Evolutionary conservation across 2,113 vertebrate genomes (phyloP), one percentile per base, ranked within the genome.

Genomic region (Phylloscopus whistleri): DNA sequence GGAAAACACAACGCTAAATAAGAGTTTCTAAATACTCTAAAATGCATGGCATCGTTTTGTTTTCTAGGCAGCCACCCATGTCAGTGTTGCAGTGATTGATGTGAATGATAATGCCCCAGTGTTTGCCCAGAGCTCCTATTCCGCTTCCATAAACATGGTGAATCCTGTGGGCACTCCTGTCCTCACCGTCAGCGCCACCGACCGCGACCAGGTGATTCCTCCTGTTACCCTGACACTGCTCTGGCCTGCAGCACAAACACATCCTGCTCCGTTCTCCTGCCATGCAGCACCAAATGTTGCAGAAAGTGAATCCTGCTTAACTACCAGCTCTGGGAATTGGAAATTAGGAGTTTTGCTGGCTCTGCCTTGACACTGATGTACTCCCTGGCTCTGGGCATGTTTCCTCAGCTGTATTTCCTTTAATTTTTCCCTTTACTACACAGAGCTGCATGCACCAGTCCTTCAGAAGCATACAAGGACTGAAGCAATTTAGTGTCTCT

Each of bases 61-160:
- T 87, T 97, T 93, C 52, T 41, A 97, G 97, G 68, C 84, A 59
- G 59, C 70, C 26, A 86, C 63, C 73, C 27, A 30, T 3, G 78
- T 97, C 46, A 80, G 73, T 26, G 66, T 97, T 58, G 31, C 89
- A 21, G 94, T 97, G 85, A 52, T 90, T 77, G 97, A 97, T 81
- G 86, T 94, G 89, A 97, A 97, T 22, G 97, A 97, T 28, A 97
- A 97, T 21, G 91, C 97, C 84, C 97, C 97, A 14, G 88, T 70
- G 37, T 97, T 97, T 60, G 31, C 73, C 74, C 86, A 96, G 89
- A 69, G 69, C 43, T 92, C 93, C 46, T 97, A 97, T 46, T 96
- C 86, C 0, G 33, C 95, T 89, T 92, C 95, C 51, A 70, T 96
- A 44, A 86, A 95, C 87, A 83, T 90, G 95, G 79, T 95, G 60